Percentiles rank a stretch among this genome's conserved stretches.
Evolutionary conservation across 2,113 vertebrate species (phyloP).

Genomic region (Ranitomeya imitator): DNA sequence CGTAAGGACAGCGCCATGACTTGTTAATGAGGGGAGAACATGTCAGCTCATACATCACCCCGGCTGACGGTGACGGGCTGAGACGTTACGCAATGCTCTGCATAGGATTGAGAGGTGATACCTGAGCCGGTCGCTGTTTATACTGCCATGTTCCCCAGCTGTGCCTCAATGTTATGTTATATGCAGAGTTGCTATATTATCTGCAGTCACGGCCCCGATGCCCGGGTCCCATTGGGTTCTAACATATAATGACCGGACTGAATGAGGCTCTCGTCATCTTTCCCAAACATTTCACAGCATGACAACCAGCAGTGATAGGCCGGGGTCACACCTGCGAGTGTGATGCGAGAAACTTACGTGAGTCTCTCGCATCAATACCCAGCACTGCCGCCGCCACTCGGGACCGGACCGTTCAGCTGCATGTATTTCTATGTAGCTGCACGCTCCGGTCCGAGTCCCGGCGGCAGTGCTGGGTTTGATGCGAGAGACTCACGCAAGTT

Average conservation of each 20-base stretch:
- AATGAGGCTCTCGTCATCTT: neutral
- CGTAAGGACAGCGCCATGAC: neutral
- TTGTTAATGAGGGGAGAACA: constrained; percentile 36
- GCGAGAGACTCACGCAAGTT: no score
- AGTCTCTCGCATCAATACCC: no score
- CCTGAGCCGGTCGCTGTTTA: neutral
- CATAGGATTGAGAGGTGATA: neutral
- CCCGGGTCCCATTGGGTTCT: neutral
- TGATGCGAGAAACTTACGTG: no score
- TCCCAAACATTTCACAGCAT: neutral
- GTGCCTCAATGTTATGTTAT: neutral
- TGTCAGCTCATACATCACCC: constrained; percentile 20
- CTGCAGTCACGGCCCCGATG: neutral
- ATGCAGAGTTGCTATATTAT: neutral
- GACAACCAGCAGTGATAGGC: no score
- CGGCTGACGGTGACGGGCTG: constrained; percentile 14
- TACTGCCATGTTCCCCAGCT: neutral
- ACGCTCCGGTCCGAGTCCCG: no score
- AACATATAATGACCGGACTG: neutral
- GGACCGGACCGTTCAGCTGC: no score
- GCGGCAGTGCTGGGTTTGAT: no score
- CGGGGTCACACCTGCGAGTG: no score
- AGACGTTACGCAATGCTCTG: constrained; percentile 38
- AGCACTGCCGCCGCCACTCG: no score
- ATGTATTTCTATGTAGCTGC: no score